These are phyloP conservation scores for Melitaea cinxia DNA, from an alignment of 1,140 invertebrate species.

Conservation along the genomic window DNA sequence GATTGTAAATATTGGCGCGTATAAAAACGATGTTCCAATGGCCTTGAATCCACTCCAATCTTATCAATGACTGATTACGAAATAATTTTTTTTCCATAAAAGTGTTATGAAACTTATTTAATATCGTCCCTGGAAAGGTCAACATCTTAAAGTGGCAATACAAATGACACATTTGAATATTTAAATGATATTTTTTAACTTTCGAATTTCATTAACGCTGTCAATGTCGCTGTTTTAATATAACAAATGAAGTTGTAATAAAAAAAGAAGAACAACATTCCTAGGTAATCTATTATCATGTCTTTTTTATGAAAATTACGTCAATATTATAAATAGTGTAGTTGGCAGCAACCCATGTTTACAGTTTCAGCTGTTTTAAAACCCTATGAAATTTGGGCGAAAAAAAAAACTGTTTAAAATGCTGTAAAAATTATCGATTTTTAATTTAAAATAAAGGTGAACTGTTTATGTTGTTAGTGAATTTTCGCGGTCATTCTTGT, in stretches of 20 bases:
- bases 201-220: neutral
- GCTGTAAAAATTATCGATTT: neutral
- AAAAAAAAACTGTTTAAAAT: conserved; percentile 5
- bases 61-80: conserved; percentile 67
- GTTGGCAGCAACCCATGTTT: conserved; percentile 27
- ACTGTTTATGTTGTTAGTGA: conserved; percentile 20
- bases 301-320: conserved; percentile 1
- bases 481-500: conserved; percentile 35
- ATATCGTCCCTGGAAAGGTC: conserved; percentile 25
- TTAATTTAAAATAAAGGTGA: conserved; percentile 4
- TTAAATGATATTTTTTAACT: neutral
- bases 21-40: conserved; percentile 41
- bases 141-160: neutral
- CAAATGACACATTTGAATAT: conserved; percentile 1
- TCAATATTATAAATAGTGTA: conserved; percentile 26
- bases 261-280: too few relatives aligned
- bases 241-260: too few relatives aligned
- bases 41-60: conserved; percentile 63
- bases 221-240: neutral
- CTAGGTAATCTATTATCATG: conserved; percentile 18
- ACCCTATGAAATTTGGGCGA: neutral
- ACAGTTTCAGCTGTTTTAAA: neutral
- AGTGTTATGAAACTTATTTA: conserved; percentile 27
- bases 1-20: conserved; percentile 47
- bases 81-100: conserved; percentile 51